Evolutionary conservation across 2,113 vertebrate species (phyloP).

Genomic region (Stigmatopora argus): DNA sequence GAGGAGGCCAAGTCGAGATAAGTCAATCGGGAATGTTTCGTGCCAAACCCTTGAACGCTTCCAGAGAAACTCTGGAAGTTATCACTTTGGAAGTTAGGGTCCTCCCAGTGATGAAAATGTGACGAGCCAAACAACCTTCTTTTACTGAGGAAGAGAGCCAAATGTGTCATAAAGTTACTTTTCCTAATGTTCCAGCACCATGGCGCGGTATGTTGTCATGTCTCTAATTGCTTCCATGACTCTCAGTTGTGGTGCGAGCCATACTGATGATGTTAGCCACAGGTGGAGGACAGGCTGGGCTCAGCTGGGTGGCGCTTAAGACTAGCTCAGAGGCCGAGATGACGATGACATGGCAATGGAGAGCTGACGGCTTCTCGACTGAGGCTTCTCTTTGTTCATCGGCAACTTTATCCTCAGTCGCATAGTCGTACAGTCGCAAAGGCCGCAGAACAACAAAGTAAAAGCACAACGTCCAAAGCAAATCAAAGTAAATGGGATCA

Average conservation of each 20-base stretch:
- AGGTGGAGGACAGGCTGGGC: constrained; percentile 34
- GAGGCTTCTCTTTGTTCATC: constrained; percentile 47
- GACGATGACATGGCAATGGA: constrained; percentile 34
- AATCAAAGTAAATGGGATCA: too few relatives aligned
- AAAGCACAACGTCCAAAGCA: too few relatives aligned
- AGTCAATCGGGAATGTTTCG: constrained; percentile 1
- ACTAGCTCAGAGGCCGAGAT: constrained; percentile 22
- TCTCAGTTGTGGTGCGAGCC: constrained; percentile 44
- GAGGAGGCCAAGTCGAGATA: constrained; percentile 1
- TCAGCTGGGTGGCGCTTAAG: constrained; percentile 46
- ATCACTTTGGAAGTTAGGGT: neutral
- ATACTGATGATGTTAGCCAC: constrained; percentile 49
- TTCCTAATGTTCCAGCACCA: constrained; percentile 10
- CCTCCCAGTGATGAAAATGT: neutral
- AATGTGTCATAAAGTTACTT: constrained; percentile 5
- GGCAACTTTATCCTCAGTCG: constrained; percentile 31
- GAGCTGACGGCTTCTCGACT: constrained; percentile 39
- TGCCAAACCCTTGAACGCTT: neutral
- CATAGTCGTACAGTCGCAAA: too few relatives aligned
- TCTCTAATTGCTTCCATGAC: constrained; percentile 70
- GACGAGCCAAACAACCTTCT: neutral
- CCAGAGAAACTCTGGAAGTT: constrained; percentile 5
- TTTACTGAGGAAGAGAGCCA: neutral
- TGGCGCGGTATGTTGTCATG: constrained; percentile 23
- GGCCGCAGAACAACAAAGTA: too few relatives aligned